These are phyloP conservation scores for Manacus vitellinus DNA, from an alignment of 2,113 vertebrate genomes.

Conservation along the genomic window DNA sequence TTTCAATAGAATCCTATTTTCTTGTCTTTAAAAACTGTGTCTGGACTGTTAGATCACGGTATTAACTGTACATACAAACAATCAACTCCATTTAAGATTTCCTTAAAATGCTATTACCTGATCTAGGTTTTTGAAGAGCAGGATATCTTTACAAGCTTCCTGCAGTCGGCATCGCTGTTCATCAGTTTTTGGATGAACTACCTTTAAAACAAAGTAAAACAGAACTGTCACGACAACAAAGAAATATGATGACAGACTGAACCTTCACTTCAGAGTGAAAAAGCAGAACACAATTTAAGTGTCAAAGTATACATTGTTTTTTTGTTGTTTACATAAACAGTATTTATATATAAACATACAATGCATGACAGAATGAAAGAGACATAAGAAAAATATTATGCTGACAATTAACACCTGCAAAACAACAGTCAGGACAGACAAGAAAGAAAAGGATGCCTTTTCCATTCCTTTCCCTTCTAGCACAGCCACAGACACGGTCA, in stretches of 20 bases:
- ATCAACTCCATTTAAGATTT: not conserved
- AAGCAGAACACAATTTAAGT: not conserved
- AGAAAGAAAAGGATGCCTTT: not conserved
- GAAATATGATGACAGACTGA: not conserved
- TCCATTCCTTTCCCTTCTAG: not conserved
- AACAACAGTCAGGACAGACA: not conserved
- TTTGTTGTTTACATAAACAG: not conserved
- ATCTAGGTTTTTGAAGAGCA: slow-evolving; percentile 97
- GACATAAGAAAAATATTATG: not conserved
- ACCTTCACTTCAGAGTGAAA: not conserved
- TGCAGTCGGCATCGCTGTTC: slow-evolving; percentile 95
- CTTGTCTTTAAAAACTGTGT: not conserved
- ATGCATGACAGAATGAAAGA: not conserved
- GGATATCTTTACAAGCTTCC: slow-evolving; percentile 96
- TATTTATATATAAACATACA: not conserved
- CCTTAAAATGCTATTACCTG: slow-evolving; percentile 78
- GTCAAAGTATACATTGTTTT: not conserved
- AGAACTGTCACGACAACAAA: not conserved
- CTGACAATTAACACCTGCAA: not conserved
- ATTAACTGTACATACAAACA: not conserved
- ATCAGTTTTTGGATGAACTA: slow-evolving; percentile 96
- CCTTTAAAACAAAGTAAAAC: slow-evolving; percentile 69
- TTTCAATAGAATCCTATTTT: not conserved
- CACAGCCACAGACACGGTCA: not conserved
- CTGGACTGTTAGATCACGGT: not conserved